Percentiles rank a stretch among this genome's conserved stretches.
These are phyloP conservation scores for Scomber scombrus DNA, from an alignment of 2,113 vertebrate species.

Conservation along the genomic window DNA sequence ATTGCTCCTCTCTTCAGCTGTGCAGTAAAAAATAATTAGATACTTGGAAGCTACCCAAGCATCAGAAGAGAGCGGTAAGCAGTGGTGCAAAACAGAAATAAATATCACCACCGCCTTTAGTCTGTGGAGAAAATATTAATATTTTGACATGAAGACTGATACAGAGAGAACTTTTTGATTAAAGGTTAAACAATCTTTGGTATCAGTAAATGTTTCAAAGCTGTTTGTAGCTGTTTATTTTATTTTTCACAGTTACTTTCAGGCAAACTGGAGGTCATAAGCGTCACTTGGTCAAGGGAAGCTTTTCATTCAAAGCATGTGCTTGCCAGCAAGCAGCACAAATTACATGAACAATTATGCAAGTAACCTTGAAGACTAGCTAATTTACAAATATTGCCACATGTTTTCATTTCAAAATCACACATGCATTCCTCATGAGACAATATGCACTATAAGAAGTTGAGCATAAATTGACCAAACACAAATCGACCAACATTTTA, in stretches of 20 bases:
- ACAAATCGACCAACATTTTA: no score
- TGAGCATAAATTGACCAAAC: neutral
- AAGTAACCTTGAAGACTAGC: slow-evolving; percentile 1
- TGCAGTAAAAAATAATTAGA: slow-evolving; percentile 65
- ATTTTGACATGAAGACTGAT: slow-evolving; percentile 21
- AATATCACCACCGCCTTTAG: slow-evolving; percentile 33
- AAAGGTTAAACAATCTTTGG: slow-evolving; percentile 24
- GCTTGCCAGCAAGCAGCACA: neutral
- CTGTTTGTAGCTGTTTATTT: slow-evolving; percentile 1
- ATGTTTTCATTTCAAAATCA: neutral
- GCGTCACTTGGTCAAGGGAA: neutral
- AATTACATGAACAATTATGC: neutral
- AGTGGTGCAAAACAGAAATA: slow-evolving; percentile 31
- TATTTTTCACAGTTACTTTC: slow-evolving; percentile 2
- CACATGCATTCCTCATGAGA: neutral
- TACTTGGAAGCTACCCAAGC: slow-evolving; percentile 59
- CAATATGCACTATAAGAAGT: neutral
- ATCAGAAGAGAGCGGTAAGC: slow-evolving; percentile 36
- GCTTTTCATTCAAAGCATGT: slow-evolving; percentile 9
- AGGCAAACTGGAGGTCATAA: neutral
- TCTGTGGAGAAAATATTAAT: slow-evolving; percentile 27
- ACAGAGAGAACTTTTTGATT: slow-evolving; percentile 42
- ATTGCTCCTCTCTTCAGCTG: slow-evolving; percentile 52
- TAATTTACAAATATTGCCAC: neutral
- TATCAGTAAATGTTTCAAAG: slow-evolving; percentile 10